Base-by-base conservation (phyloP, 1,140 invertebrate genomes). In the Drosophila miranda region DNA sequence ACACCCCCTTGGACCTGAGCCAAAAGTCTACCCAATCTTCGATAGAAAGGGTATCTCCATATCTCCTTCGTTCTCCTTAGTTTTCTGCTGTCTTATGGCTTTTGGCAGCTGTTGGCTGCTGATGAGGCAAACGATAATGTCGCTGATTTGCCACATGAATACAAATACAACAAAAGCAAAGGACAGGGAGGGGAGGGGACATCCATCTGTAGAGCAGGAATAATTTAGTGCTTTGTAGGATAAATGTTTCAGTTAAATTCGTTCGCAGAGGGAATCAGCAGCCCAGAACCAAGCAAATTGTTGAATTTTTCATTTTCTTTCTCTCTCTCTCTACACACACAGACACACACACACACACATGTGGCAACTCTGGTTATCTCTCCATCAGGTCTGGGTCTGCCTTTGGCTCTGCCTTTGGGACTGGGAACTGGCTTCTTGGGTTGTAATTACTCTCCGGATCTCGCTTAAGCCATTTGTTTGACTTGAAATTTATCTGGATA, bases 241-340 rank as follows among this genome's bases (percentile, higher is more conserved):
- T 87, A 87, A 86, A 86, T 86, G 82, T 87, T 87, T 87, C 78
- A 78, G 81, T 86, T 87, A 86, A 86, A 86, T 87, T 87, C 82
- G 78, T 86, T 86, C 16, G 74, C 64, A 68, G 34, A 38, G 34
- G 34, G 34, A 38, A 38, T 13, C 64, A 76, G 42, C 59, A 79
- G 72, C 64, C 58, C 28, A 60, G 59, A 61, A 61, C 42, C 61
- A 56, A 70, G 61, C 38, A 87, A 87, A 87, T 87, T 87, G 82
- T 87, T 87, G 86, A 87, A 87, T 87, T 87, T 87, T 87, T 87
- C 83, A 87, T 87, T 75, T 76, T 62, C 48, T 74, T 38, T 61
- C 23, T 41, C 23, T 11, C 49, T 26, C 19, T 38, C 30, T 87
- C 43, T n/a, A 42, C 30, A 70, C 26, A 59, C 44, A 59, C 50